Evolutionary conservation across 2,797 vertebrate species (phyloP).

Genomic region (Hapalemur alaotrensis): DNA sequence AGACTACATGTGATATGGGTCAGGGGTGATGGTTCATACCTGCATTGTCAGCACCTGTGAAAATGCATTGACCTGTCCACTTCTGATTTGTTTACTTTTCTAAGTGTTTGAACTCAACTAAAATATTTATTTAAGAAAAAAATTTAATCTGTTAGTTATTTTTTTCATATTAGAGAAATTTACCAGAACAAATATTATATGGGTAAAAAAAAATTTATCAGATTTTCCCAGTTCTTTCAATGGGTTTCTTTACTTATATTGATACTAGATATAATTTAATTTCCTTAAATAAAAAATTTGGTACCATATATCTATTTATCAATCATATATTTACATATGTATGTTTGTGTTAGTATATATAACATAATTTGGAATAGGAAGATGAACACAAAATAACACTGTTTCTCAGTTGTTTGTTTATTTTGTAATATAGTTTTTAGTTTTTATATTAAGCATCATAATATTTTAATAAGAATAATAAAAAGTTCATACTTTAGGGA

Average conservation of each 20-base stretch:
- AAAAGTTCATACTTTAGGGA: neutral
- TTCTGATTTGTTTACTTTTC: neutral
- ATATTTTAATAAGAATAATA: neutral
- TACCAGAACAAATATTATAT: neutral
- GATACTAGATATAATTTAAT: neutral
- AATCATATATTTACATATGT: neutral
- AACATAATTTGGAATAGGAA: neutral
- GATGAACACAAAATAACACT: neutral
- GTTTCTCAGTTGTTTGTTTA: neutral
- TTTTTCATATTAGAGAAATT: neutral
- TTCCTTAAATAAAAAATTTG: neutral
- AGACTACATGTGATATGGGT: neutral
- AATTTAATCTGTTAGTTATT: neutral
- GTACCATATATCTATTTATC: neutral
- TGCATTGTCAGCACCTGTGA: neutral
- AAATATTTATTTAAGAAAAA: neutral
- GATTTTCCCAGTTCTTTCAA: neutral
- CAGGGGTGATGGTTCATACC: too few species aligned
- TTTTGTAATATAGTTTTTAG: too few species aligned
- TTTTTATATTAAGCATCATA: neutral
- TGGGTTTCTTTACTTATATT: neutral
- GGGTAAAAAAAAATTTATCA: neutral
- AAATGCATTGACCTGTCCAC: neutral
- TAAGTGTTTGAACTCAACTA: neutral
- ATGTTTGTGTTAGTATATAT: neutral